Evolutionary conservation across 2,888 invertebrate genomes (phyloP).

Genomic region (Bedellia somnulentella): DNA sequence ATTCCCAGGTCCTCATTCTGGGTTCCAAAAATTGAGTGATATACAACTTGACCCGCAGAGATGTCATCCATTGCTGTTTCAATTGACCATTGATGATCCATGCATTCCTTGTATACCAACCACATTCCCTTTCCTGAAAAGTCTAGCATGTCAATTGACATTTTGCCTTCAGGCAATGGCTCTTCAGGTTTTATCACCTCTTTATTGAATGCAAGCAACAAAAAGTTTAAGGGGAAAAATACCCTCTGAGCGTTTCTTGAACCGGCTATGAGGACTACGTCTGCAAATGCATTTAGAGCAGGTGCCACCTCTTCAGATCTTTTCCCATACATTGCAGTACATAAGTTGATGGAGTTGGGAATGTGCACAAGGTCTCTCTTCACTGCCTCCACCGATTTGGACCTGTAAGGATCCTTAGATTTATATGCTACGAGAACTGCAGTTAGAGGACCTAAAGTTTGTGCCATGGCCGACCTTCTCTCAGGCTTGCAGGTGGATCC

Average conservation of each 20-base stretch:
- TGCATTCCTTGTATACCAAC: slow-evolving; percentile 3
- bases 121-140: slow-evolving; percentile 7
- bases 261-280: slow-evolving; percentile 1
- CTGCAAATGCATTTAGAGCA: slow-evolving; percentile 4
- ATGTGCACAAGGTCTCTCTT: slow-evolving; percentile 5
- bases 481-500: slow-evolving; percentile 6
- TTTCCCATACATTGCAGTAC: slow-evolving; percentile 2
- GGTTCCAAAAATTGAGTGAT: slow-evolving; percentile 11
- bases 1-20: slow-evolving; percentile 9
- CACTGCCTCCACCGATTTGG: slow-evolving; percentile 6
- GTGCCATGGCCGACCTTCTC: slow-evolving; percentile 6
- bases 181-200: slow-evolving; percentile 3
- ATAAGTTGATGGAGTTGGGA: slow-evolving; percentile 1
- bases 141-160: neutral
- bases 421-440: neutral
- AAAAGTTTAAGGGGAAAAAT: slow-evolving; percentile 4
- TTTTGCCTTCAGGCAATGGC: neutral
- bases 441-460: slow-evolving; percentile 6
- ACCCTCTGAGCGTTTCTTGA: slow-evolving; percentile 6
- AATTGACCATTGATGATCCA: slow-evolving; percentile 2
- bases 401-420: slow-evolving; percentile 5
- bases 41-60: slow-evolving; percentile 8
- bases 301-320: slow-evolving; percentile 6
- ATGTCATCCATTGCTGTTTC: slow-evolving; percentile 8
- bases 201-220: neutral